Conservation (phyloP, 1,140 invertebrate genomes). For the Thaumetopoea pityocampa region DNA sequence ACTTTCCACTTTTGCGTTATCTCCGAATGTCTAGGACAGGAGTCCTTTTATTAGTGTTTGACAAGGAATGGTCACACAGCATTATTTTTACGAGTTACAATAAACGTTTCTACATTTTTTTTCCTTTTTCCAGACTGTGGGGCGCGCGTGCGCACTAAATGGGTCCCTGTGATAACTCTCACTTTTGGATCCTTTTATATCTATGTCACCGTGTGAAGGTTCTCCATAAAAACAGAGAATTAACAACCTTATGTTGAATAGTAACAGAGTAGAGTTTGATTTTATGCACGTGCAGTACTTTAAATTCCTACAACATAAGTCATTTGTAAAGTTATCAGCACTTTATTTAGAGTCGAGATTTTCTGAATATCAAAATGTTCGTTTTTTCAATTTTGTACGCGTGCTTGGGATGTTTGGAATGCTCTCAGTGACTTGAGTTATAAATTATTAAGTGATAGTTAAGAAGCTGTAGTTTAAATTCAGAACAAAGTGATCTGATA, state of each 20-base stretch:
- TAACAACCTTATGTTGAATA: conserved; percentile 19
- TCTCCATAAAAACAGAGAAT: conserved; percentile 7
- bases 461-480: conserved; percentile 7
- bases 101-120: conserved; percentile 31
- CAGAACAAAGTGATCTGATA: too few relatives aligned
- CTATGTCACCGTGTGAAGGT: conserved; percentile 52
- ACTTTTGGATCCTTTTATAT: conserved; percentile 69
- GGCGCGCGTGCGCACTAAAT: conserved; percentile 69
- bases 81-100: conserved; percentile 46
- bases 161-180: conserved; percentile 71
- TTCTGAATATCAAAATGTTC: conserved; percentile 51
- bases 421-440: conserved; percentile 19
- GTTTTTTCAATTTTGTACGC: conserved; percentile 42
- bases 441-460: conserved; percentile 24
- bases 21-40: conserved; percentile 39
- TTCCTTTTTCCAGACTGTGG: conserved; percentile 45
- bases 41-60: conserved; percentile 38
- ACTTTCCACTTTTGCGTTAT: conserved; percentile 20
- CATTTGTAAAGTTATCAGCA: conserved; percentile 73
- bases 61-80: conserved; percentile 20
- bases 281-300: conserved; percentile 24
- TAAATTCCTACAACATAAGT: conserved; percentile 68
- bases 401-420: conserved; percentile 51
- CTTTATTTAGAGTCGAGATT: conserved; percentile 66
- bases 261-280: conserved; percentile 16